Base-by-base conservation (phyloP, 2,888 invertebrate species). In the Chymomyza caudatula region DNA sequence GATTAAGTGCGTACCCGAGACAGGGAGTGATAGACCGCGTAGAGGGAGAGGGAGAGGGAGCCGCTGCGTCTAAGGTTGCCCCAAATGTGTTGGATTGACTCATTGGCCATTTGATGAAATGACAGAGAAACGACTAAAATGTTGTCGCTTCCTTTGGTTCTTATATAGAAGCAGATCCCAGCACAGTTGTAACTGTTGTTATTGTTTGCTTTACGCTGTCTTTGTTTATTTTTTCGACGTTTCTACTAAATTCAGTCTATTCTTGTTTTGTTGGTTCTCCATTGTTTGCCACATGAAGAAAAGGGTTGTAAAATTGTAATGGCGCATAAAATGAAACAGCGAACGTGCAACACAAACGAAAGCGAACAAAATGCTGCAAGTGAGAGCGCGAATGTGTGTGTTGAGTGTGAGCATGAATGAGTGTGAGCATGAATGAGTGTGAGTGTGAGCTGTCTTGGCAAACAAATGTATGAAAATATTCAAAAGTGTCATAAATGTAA, bases 261-360 rank as follows among this genome's bases (percentile, higher is more conserved):
- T 37, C 11, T 37, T 37, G 6, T 37, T 37, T 11, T n/a, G n/a
- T n/a, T n/a, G n/a, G n/a, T n/a, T n/a, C n/a, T n/a, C n/a, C n/a
- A n/a, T 37, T 37, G 11, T 37, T 37, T 37, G 29, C 20, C 0
- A 4, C 11, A 20, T 56, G 67, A 44, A 60, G 67, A 47, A 82
- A 85, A 85, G 83, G 80, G 83, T 83, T 85, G 80, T 83, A 79
- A 85, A 80, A 85, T 83, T 73, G 85, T 83, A 80, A 80, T 83
- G 85, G 80, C 77, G 80, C 85, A 79, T 77, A 85, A 82, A 80
- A 85, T 85, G 83, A 85, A 85, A 85, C 80, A 75, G 77, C 72
- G 77, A 79, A 85, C 85, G 79, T 85, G 79, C 51, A 56, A 29
- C 17, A 20, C 22, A 17, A 20, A 19, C 19, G 20, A 51, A 51